phyloP scores from a whole-genome alignment of 2,113 vertebrate genomes.

The Dissostichus mawsoni region DNA sequence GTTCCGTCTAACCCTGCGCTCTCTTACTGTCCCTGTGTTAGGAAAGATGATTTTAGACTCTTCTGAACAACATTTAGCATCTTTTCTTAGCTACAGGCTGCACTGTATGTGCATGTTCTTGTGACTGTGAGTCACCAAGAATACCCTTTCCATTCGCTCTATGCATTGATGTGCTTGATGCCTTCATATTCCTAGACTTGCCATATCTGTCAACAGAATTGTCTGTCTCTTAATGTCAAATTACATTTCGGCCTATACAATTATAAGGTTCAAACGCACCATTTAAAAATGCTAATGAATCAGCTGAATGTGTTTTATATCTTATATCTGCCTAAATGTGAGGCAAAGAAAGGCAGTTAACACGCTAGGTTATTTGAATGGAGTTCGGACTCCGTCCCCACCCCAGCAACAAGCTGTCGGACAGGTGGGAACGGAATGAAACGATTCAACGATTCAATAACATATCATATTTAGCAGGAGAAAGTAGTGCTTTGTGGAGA shows the following conservation, averaged over 20 bases:
- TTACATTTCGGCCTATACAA: no score
- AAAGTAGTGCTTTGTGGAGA: neutral
- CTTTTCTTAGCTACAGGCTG: no score
- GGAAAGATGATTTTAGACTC: neutral
- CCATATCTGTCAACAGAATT: no score
- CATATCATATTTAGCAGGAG: no score
- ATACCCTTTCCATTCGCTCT: neutral
- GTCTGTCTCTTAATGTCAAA: no score
- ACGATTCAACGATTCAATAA: neutral
- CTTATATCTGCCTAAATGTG: neutral
- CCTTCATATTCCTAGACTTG: no score
- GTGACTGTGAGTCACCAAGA: neutral
- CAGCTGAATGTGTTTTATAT: no score
- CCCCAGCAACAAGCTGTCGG: neutral
- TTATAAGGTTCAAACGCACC: neutral
- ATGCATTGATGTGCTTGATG: no score
- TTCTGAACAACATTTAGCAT: neutral
- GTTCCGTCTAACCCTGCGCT: conserved; percentile 39
- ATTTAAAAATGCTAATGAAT: neutral
- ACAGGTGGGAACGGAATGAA: neutral
- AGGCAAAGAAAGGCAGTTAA: neutral
- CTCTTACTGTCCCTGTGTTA: no score
- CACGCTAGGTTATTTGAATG: neutral
- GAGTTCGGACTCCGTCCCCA: neutral
- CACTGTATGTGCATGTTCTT: no score